Conservation (phyloP, 2,113 vertebrate species). For the Polypterus senegalus region DNA sequence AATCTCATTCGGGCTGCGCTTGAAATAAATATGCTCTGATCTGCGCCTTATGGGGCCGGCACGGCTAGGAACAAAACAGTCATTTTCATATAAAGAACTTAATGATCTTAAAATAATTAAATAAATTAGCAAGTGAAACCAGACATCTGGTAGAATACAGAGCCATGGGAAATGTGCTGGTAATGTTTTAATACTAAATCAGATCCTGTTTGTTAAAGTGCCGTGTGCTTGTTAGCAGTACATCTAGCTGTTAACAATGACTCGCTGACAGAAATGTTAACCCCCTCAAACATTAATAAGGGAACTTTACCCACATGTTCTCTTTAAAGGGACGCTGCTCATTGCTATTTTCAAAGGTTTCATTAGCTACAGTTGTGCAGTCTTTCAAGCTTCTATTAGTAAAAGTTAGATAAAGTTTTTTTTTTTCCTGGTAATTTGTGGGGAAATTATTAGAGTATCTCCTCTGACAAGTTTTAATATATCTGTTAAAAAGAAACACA, state of each 20-base stretch:
- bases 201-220: background rate
- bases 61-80: background rate
- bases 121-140: slow-evolving; percentile 6
- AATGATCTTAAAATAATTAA: slow-evolving; percentile 15
- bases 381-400: too few relatives aligned
- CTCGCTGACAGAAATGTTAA: background rate
- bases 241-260: slow-evolving; percentile 3
- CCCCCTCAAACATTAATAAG: background rate
- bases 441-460: too few relatives aligned
- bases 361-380: too few relatives aligned
- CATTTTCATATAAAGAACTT: slow-evolving; percentile 6
- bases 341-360: too few relatives aligned
- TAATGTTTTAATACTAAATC: slow-evolving; percentile 4
- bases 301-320: too few relatives aligned
- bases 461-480: too few relatives aligned
- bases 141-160: slow-evolving; percentile 4
- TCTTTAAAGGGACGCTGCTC: too few relatives aligned
- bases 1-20: slow-evolving; percentile 1
- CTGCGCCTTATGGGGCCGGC: background rate
- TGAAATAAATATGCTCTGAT: slow-evolving; percentile 13
- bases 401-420: too few relatives aligned
- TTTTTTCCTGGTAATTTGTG: too few relatives aligned
- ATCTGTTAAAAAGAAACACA: too few relatives aligned
- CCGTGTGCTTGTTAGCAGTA: slow-evolving; percentile 1
- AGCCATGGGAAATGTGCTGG: background rate